phyloP scores from a whole-genome alignment of 2,888 invertebrate species.

The Agrotis puta region DNA sequence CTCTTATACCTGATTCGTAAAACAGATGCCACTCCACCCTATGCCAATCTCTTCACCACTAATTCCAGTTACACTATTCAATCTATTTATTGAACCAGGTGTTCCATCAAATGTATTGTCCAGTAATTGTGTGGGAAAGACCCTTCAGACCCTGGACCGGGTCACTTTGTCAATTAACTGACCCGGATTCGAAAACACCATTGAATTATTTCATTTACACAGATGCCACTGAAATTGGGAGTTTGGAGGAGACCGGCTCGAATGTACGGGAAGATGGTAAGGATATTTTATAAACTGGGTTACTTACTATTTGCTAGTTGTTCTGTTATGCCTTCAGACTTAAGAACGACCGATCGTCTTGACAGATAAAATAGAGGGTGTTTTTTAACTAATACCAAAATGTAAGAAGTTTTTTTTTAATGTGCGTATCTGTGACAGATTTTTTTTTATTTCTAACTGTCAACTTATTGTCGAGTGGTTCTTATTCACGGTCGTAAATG shows the following conservation, averaged over 20 bases:
- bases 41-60: slow-evolving; percentile 24
- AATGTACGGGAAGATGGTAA: neutral
- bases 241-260: slow-evolving; percentile 9
- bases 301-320: neutral
- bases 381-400: too few relatives aligned
- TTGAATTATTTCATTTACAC: slow-evolving; percentile 59
- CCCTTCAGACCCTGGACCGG: slow-evolving; percentile 43
- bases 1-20: neutral
- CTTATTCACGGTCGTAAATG: too few relatives aligned
- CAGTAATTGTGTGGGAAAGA: slow-evolving; percentile 46
- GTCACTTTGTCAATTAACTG: slow-evolving; percentile 64
- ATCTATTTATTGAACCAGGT: slow-evolving; percentile 61
- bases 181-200: slow-evolving; percentile 43
- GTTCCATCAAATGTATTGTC: slow-evolving; percentile 53
- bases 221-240: slow-evolving; percentile 43
- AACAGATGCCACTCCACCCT: neutral
- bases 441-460: too few relatives aligned
- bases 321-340: neutral
- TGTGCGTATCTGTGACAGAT: too few relatives aligned
- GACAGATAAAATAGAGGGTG: too few relatives aligned
- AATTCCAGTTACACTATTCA: slow-evolving; percentile 36
- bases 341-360: too few relatives aligned
- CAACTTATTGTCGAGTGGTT: too few relatives aligned
- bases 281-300: neutral
- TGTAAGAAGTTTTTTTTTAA: too few relatives aligned